A percentile compares a stretch with the other conserved stretches of the same genome.
These are phyloP conservation scores for Parnassius smintheus DNA, from an alignment of 2,888 invertebrate genomes.

Conservation along the genomic window DNA sequence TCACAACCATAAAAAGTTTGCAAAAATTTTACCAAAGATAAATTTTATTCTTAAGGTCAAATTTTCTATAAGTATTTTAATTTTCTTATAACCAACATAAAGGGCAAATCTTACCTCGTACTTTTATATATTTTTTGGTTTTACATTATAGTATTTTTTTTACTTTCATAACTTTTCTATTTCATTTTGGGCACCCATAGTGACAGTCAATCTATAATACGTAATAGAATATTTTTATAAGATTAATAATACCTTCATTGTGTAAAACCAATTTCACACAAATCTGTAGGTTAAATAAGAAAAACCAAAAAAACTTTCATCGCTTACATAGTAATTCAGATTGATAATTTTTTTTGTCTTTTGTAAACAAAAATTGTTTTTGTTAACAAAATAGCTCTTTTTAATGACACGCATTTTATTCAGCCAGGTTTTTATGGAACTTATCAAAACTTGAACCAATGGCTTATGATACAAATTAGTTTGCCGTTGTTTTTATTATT, in stretches of 20 bases:
- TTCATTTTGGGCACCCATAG: no score
- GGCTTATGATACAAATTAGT: conserved; percentile 2
- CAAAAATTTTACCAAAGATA: no score
- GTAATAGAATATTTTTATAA: neutral
- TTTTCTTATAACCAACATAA: no score
- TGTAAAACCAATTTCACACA: conserved; percentile 2
- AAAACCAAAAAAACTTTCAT: neutral
- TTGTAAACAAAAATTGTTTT: conserved; percentile 12
- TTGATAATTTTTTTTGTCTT: conserved; percentile 3
- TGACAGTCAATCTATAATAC: neutral
- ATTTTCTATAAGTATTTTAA: no score
- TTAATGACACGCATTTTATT: conserved; percentile 22
- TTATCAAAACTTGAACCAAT: conserved; percentile 9
- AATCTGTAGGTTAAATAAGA: neutral
- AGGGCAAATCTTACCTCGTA: no score
- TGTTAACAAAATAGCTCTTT: conserved; percentile 9
- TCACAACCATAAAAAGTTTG: no score
- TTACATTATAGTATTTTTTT: no score
- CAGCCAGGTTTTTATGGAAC: conserved; percentile 5
- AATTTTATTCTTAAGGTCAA: no score
- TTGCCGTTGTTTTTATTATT: conserved; percentile 8
- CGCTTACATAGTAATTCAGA: conserved; percentile 4
- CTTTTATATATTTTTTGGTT: no score
- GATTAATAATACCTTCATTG: neutral
- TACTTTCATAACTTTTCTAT: no score